These are phyloP conservation scores for Sphyrna mokarran DNA, from an alignment of 2,113 vertebrate species.

Conservation along the genomic window DNA sequence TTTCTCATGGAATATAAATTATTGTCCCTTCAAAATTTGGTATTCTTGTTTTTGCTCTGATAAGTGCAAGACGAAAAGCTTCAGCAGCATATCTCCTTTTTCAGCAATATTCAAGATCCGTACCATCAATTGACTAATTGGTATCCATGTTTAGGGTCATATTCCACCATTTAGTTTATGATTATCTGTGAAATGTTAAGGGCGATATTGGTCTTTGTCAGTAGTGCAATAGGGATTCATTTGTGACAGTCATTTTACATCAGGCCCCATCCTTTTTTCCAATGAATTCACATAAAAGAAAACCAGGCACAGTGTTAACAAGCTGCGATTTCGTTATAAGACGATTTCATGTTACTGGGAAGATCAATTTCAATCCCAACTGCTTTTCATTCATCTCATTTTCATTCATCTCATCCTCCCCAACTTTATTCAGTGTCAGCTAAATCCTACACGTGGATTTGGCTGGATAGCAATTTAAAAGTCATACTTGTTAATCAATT, in stretches of 20 bases:
- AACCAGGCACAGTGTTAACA: neutral
- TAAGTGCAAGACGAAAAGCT: too few species aligned
- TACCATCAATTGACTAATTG: neutral
- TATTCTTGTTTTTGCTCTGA: too few species aligned
- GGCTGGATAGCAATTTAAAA: neutral
- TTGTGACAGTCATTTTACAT: neutral
- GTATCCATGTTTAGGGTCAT: neutral
- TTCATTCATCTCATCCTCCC: neutral
- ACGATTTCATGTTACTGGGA: neutral
- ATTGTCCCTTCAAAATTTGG: too few species aligned
- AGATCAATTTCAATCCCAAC: neutral
- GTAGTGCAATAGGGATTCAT: neutral
- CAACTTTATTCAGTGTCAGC: neutral
- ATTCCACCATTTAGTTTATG: neutral
- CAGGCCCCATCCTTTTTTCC: neutral
- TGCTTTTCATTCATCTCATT: neutral
- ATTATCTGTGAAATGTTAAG: neutral
- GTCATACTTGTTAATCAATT: neutral
- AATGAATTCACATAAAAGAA: neutral
- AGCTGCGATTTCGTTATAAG: neutral
- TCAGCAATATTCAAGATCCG: too few species aligned
- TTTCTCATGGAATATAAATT: too few species aligned
- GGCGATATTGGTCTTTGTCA: neutral
- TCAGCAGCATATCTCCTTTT: too few species aligned
- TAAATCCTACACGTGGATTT: neutral